These are phyloP conservation scores for Bicyclus anynana DNA, from an alignment of 1,140 invertebrate species.

Conservation along the genomic window DNA sequence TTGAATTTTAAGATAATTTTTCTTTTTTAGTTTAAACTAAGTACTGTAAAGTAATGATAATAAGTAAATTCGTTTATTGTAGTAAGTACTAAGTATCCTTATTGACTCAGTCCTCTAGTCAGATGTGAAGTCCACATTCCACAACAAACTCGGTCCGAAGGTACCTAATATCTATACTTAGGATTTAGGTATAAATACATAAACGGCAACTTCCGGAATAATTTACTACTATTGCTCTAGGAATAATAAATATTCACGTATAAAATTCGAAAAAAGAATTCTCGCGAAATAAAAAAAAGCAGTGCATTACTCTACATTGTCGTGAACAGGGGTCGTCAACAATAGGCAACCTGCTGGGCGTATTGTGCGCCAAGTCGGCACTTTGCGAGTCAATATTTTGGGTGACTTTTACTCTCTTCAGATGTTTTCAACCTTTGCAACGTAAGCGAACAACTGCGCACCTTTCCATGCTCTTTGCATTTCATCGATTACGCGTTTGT, in stretches of 20 bases:
- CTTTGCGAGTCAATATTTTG: slow-evolving; percentile 74
- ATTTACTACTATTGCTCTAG: background rate
- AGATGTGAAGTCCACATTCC: too few species aligned
- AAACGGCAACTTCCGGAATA: too few species aligned
- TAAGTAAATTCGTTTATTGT: too few species aligned
- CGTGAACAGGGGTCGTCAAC: slow-evolving; percentile 44
- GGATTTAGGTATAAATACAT: too few species aligned
- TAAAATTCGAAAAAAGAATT: slow-evolving; percentile 37
- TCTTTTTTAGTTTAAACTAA: too few species aligned
- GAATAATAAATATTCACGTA: background rate
- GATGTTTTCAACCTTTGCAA: slow-evolving; percentile 46
- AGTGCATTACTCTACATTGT: slow-evolving; percentile 68
- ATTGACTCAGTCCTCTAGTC: too few species aligned
- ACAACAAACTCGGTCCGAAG: too few species aligned
- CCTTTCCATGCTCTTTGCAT: slow-evolving; percentile 40
- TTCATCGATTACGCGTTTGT: slow-evolving; percentile 55
- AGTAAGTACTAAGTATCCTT: too few species aligned
- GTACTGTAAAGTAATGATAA: too few species aligned
- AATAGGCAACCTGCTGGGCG: slow-evolving; percentile 67
- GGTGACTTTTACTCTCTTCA: slow-evolving; percentile 57
- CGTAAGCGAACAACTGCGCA: slow-evolving; percentile 64
- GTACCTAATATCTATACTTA: too few species aligned
- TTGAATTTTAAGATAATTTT: too few species aligned
- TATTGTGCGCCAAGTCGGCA: slow-evolving; percentile 62
- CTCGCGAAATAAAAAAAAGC: slow-evolving; percentile 53